These are phyloP conservation scores for Actias luna DNA, from an alignment of 2,888 invertebrate species.

Conservation along the genomic window DNA sequence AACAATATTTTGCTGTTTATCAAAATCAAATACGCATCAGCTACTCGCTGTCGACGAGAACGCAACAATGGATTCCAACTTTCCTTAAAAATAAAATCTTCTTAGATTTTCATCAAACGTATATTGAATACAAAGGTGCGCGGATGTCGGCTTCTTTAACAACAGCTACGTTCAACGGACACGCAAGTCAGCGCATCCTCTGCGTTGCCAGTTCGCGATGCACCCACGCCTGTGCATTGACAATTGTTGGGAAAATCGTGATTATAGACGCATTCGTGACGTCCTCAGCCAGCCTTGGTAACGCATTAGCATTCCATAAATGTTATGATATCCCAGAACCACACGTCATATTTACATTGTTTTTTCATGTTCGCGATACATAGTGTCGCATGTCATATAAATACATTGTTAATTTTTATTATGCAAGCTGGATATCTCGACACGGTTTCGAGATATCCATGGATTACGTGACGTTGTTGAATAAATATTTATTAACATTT, in stretches of 20 bases:
- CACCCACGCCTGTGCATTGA: slow-evolving; percentile 27
- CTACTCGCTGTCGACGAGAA: not conserved
- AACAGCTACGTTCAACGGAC: slow-evolving; percentile 31
- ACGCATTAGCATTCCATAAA: slow-evolving; percentile 41
- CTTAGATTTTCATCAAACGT: slow-evolving; percentile 10
- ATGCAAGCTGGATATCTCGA: not conserved
- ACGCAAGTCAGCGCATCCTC: slow-evolving; percentile 43
- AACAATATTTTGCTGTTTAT: not conserved
- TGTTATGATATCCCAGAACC: slow-evolving; percentile 44
- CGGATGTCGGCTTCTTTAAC: slow-evolving; percentile 75
- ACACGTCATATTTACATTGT: slow-evolving; percentile 21
- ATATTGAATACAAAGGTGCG: slow-evolving; percentile 19
- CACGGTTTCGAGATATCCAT: not conserved
- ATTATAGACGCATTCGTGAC: slow-evolving; percentile 43
- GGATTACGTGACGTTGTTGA: not conserved
- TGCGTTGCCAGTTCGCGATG: slow-evolving; percentile 10
- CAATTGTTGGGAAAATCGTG: slow-evolving; percentile 41
- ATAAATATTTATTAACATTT: not conserved
- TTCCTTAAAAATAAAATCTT: slow-evolving; percentile 14
- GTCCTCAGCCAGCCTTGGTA: slow-evolving; percentile 61
- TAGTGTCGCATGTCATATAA: not conserved
- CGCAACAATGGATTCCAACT: not conserved
- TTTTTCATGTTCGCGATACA: not conserved
- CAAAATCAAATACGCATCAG: not conserved
- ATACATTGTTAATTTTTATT: slow-evolving; percentile 5